phyloP scores from a whole-genome alignment of 2,888 invertebrate species.

The Cordilura impudica region DNA sequence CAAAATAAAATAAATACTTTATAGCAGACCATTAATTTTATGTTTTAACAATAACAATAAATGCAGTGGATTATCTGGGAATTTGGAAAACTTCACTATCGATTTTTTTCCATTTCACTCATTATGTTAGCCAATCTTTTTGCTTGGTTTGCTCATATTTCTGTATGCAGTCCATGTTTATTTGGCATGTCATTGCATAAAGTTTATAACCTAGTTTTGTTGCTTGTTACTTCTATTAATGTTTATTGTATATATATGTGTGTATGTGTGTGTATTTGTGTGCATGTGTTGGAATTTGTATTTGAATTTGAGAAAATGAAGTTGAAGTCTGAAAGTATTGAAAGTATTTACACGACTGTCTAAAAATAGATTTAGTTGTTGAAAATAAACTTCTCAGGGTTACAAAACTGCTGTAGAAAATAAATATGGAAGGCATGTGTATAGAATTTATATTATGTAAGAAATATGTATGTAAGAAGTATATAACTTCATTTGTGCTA shows the following conservation, averaged over 20 bases:
- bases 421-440: too few species aligned
- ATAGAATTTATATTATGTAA: too few species aligned
- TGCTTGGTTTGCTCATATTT: too few species aligned
- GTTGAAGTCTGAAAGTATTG: conserved; percentile 30
- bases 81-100: too few species aligned
- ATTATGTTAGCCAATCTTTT: too few species aligned
- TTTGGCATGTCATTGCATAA: conserved; percentile 54
- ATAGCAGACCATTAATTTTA: too few species aligned
- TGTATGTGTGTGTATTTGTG: neutral
- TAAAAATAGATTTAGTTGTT: conserved; percentile 44
- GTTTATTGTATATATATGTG: neutral
- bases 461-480: neutral
- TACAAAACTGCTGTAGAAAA: neutral
- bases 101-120: too few species aligned
- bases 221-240: neutral
- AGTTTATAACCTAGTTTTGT: conserved; percentile 59
- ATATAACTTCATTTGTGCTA: neutral
- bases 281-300: neutral
- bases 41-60: too few species aligned
- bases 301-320: neutral
- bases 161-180: neutral
- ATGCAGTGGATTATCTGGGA: too few species aligned
- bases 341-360: conserved; percentile 22
- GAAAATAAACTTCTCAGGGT: conserved; percentile 51
- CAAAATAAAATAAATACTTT: too few species aligned